Evolutionary conservation across 2,113 vertebrate genomes (phyloP).

Genomic region (Tympanuchus pallidicinctus): DNA sequence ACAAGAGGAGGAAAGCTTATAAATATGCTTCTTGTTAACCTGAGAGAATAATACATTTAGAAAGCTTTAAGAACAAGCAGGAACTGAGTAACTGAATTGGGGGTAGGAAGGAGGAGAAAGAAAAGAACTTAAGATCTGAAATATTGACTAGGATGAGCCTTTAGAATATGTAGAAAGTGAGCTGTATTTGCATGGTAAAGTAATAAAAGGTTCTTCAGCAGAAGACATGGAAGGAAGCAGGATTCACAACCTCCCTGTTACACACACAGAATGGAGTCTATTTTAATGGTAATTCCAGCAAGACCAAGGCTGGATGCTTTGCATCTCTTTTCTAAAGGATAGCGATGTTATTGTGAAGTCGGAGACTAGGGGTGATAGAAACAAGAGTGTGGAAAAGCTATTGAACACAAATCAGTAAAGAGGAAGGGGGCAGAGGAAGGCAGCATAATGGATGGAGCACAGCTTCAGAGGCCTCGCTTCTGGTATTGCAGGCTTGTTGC

Average conservation of each 20-base stretch:
- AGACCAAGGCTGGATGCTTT: neutral
- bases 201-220: neutral
- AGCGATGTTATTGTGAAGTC: neutral
- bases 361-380: neutral
- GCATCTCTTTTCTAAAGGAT: neutral
- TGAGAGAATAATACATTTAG: neutral
- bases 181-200: neutral
- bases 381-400: neutral
- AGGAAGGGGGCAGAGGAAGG: neutral
- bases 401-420: neutral
- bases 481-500: neutral
- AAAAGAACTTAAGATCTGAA: neutral
- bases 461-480: neutral
- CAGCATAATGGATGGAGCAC: neutral
- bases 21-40: neutral
- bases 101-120: neutral
- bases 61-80: neutral
- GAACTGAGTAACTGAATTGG: neutral
- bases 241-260: neutral
- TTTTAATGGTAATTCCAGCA: neutral
- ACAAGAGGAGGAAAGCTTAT: neutral
- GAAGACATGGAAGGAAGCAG: neutral
- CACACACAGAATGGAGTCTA: neutral
- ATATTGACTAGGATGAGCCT: neutral
- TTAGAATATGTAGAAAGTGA: neutral